Percentiles rank a stretch among this genome's conserved stretches.
phyloP scores from a whole-genome alignment of 2,888 invertebrate species.

The Gibbula magus region DNA sequence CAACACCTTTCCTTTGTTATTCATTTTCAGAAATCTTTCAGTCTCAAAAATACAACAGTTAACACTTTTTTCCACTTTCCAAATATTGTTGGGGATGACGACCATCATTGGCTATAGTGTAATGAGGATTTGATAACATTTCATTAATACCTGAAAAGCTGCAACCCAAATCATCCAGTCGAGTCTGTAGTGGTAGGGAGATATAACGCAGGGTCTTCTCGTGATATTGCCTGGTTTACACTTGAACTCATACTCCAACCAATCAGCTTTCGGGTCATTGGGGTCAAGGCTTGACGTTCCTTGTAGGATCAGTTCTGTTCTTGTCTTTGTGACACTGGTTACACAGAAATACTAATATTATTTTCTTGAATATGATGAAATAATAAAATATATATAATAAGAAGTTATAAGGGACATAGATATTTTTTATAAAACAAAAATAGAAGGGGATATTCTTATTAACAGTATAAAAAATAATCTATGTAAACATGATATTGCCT shows the following conservation, averaged over 20 bases:
- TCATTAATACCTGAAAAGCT: constrained; percentile 70
- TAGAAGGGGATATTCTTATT: too few species aligned
- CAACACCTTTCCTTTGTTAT: too few species aligned
- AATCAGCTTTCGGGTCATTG: constrained; percentile 58
- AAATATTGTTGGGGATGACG: too few species aligned
- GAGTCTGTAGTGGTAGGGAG: constrained; percentile 76
- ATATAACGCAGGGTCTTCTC: constrained; percentile 75
- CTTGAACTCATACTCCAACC: constrained; percentile 76
- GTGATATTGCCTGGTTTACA: constrained; percentile 75
- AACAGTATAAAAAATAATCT: too few species aligned
- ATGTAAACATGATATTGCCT: too few species aligned
- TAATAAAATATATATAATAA: background rate
- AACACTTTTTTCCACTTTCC: too few species aligned
- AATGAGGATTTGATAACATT: too few species aligned
- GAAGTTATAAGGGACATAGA: too few species aligned
- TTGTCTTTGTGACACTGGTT: constrained; percentile 73
- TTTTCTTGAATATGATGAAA: background rate
- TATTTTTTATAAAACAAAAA: too few species aligned
- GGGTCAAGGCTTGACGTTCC: constrained; percentile 72
- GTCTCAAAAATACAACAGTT: too few species aligned
- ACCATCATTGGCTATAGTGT: too few species aligned
- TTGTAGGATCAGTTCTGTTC: constrained; percentile 75
- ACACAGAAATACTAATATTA: background rate
- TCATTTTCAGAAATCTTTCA: too few species aligned
- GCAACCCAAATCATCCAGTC: constrained; percentile 77